Evolutionary conservation across 35 echinoderm and acorn worm species (phyloP).

Genomic region (Chiridota heheva): DNA sequence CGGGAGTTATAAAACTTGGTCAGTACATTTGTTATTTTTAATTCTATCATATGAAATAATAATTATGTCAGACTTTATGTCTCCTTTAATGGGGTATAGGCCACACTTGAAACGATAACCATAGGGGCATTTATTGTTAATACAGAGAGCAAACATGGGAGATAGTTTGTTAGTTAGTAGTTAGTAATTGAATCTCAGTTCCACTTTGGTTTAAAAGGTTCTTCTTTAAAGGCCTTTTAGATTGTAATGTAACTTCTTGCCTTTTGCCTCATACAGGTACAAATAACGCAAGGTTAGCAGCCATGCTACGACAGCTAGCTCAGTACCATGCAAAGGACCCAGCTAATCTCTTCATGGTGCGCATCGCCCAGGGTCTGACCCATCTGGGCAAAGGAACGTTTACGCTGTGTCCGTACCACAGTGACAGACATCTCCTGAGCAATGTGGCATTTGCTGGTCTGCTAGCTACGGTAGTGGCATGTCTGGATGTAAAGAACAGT

Average conservation of each 20-base stretch:
- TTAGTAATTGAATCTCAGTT: not conserved
- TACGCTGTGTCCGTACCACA: slow-evolving; percentile 93
- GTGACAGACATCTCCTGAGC: slow-evolving; percentile 89
- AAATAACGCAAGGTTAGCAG: slow-evolving; percentile 95
- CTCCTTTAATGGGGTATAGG: no score
- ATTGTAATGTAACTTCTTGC: not conserved
- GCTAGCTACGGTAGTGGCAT: slow-evolving; percentile 69
- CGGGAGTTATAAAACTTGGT: no score
- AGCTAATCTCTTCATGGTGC: slow-evolving; percentile 95
- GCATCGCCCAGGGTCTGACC: slow-evolving; percentile 90
- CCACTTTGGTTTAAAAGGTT: not conserved
- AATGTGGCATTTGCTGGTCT: slow-evolving; percentile 85
- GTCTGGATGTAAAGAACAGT: slow-evolving; percentile 99
- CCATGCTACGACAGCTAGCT: slow-evolving; percentile 94
- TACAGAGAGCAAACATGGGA: no score
- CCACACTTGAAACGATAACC: no score
- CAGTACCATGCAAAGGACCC: slow-evolving; percentile 99
- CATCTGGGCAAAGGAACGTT: slow-evolving; percentile 96
- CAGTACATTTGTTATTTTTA: no score
- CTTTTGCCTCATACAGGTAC: slow-evolving; percentile 89
- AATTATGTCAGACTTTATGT: no score
- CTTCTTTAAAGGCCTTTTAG: not conserved
- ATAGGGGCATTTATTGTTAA: no score
- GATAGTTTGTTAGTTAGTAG: not conserved
- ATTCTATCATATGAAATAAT: no score